Evolutionary conservation across 30 jellyfish, hydroid and myxozoan species (phyloP).

Genomic region (Aurelia coerulea): DNA sequence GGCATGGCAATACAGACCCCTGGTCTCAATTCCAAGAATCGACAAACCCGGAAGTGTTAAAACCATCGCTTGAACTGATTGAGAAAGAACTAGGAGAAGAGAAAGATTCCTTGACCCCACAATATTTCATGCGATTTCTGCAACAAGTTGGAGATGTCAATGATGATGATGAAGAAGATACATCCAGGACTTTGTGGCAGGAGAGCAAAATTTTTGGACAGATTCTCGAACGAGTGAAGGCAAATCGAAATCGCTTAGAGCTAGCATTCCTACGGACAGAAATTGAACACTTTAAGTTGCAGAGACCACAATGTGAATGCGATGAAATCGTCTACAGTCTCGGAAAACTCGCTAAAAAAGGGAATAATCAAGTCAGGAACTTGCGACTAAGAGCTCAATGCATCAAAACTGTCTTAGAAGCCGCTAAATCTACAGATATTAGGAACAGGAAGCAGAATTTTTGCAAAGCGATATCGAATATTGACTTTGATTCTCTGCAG

Average conservation of each 20-base stretch:
- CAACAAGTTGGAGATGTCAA: constrained; percentile 4
- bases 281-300: background rate
- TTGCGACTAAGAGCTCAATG: constrained; percentile 34
- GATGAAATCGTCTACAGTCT: constrained; percentile 13
- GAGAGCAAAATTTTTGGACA: background rate
- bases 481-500: constrained; percentile 42
- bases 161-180: background rate
- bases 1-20: background rate
- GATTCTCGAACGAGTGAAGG: background rate
- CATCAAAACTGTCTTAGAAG: constrained; percentile 10
- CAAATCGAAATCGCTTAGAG: constrained; percentile 4
- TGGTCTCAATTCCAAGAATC: background rate
- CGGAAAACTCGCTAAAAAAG: constrained; percentile 22
- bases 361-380: constrained; percentile 10
- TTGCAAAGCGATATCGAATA: constrained; percentile 14
- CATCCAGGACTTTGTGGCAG: background rate
- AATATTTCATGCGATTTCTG: constrained; percentile 13
- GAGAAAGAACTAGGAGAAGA: constrained; percentile 30
- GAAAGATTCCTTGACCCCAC: constrained; percentile 1
- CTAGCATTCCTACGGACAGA: constrained; percentile 23
- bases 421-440: background rate
- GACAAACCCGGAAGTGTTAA: constrained; percentile 17
- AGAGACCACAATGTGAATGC: background rate
- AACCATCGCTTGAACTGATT: constrained; percentile 24
- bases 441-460: constrained; percentile 1